Evolutionary conservation across 2,113 vertebrate species (phyloP).

Genomic region (Clarias macrocephalus): DNA sequence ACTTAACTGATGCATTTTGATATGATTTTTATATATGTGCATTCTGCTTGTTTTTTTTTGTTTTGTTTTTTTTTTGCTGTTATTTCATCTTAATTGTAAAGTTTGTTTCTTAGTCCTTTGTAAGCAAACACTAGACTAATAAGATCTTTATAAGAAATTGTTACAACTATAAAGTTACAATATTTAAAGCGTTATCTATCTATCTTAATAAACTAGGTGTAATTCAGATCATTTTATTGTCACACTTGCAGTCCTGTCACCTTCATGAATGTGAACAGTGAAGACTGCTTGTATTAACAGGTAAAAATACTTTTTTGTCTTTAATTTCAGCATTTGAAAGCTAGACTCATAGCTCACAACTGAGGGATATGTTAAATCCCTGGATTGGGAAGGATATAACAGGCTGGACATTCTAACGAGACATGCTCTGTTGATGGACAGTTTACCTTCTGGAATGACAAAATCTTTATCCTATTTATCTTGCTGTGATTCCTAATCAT

Average conservation of each 20-base stretch:
- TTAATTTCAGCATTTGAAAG: background rate
- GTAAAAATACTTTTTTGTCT: background rate
- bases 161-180: background rate
- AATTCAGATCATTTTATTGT: background rate
- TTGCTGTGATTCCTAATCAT: constrained; percentile 69
- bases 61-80: too few relatives aligned
- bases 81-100: too few relatives aligned
- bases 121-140: background rate
- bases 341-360: background rate
- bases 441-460: constrained; percentile 66
- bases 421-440: constrained; percentile 67
- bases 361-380: constrained; percentile 1
- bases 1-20: too few relatives aligned
- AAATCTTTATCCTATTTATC: constrained; percentile 55
- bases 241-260: background rate
- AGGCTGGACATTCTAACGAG: background rate
- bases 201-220: background rate
- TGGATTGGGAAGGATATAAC: background rate
- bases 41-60: background rate
- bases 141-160: background rate
- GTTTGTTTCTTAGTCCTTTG: background rate
- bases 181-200: background rate
- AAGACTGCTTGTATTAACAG: background rate
- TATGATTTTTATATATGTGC: too few relatives aligned
- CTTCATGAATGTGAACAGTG: background rate